Evolutionary conservation across 2,113 vertebrate genomes (phyloP).

Genomic region (Hiodon alosoides): DNA sequence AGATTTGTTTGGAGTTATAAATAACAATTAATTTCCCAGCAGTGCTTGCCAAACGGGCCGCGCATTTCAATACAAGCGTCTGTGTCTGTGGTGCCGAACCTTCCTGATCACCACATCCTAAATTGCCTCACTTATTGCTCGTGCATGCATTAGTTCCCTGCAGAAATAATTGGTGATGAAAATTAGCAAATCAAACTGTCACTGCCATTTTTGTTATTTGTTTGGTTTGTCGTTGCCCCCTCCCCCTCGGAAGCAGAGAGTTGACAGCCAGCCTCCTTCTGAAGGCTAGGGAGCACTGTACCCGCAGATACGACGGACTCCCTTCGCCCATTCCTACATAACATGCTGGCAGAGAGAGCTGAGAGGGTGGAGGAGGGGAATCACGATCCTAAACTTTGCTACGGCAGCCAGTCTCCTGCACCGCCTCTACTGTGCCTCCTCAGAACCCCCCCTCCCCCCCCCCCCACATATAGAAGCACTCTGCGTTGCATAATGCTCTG

Average conservation of each 20-base stretch:
- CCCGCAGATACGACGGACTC: too few species aligned
- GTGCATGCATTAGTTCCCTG: neutral
- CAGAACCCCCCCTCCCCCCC: neutral
- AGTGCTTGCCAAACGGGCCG: too few species aligned
- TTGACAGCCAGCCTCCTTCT: neutral
- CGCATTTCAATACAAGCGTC: too few species aligned
- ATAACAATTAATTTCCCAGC: too few species aligned
- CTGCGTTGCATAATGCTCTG: constrained; percentile 17
- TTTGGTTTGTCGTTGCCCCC: too few species aligned
- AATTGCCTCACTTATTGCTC: neutral
- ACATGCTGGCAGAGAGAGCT: too few species aligned
- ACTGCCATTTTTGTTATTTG: neutral
- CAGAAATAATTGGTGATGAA: neutral
- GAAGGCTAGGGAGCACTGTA: too few species aligned
- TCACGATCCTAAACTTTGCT: neutral
- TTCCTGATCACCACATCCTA: neutral
- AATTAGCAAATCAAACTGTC: neutral
- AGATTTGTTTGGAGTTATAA: too few species aligned
- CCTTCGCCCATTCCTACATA: too few species aligned
- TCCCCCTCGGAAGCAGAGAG: neutral
- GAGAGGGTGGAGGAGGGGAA: too few species aligned
- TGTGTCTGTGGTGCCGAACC: too few species aligned
- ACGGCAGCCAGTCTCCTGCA: neutral
- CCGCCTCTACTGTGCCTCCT: neutral
- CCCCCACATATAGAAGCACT: neutral